phyloP scores from a whole-genome alignment of 30 jellyfish, hydroid and myxozoan genomes.

The Aurelia aurita complex sp. Pacific region DNA sequence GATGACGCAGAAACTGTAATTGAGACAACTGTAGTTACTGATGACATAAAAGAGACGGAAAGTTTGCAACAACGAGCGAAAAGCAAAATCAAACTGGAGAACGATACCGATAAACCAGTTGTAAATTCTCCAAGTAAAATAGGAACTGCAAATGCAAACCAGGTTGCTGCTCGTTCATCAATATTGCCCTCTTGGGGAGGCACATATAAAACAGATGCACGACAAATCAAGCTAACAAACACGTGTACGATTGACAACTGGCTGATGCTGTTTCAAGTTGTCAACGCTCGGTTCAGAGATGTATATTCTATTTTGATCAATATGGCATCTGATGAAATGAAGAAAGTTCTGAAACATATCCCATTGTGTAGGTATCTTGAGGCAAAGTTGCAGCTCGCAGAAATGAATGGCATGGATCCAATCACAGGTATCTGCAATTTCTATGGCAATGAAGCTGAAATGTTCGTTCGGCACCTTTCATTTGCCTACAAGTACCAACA shows the following conservation, averaged over 20 bases:
- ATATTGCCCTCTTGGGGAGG: slow-evolving; percentile 27
- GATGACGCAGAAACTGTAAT: not conserved
- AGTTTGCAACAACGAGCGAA: not conserved
- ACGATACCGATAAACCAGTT: not conserved
- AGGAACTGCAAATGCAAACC: not conserved
- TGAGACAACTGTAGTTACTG: slow-evolving; percentile 2
- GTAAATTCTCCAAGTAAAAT: not conserved
- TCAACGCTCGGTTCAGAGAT: slow-evolving; percentile 9
- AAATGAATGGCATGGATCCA: slow-evolving; percentile 19
- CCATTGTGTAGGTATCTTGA: slow-evolving; percentile 20
- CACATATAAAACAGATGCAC: slow-evolving; percentile 8
- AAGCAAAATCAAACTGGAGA: not conserved
- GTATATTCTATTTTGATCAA: slow-evolving; percentile 2
- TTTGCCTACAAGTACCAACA: not conserved
- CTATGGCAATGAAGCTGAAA: not conserved
- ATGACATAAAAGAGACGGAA: not conserved
- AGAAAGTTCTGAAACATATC: slow-evolving; percentile 1
- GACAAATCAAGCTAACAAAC: not conserved
- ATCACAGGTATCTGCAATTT: slow-evolving; percentile 23
- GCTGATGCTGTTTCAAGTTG: slow-evolving; percentile 13
- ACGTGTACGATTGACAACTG: slow-evolving; percentile 5
- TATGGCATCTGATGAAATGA: slow-evolving; percentile 16
- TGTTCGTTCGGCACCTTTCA: not conserved
- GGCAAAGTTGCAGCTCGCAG: slow-evolving; percentile 17
- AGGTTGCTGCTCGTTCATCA: not conserved